Base-by-base conservation (phyloP, 2,888 invertebrate species). In the Allophyes oxyacanthae region DNA sequence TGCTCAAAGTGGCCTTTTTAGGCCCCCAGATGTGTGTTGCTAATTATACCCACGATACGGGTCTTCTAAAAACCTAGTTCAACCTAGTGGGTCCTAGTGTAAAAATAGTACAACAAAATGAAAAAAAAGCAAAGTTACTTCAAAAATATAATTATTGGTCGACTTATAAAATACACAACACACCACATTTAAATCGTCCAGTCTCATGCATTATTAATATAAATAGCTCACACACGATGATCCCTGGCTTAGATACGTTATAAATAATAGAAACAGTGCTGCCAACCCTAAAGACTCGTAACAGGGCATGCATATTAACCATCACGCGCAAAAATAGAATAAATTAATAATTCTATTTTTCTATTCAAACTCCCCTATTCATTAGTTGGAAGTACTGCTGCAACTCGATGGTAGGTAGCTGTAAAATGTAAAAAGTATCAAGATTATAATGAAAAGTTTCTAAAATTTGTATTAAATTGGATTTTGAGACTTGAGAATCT, bases 271-370 rank as follows among this genome's bases (percentile, higher is more conserved):
- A 72, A 68, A 64, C 34, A 66, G 52, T 61, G 56, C 52, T 51
- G 33, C 45, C 48, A 52, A 10, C 72, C 60, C 63, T 60, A 50
- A 72, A 63, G 67, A 71, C 63, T 64, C 67, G 68, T 64, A 73
- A 73, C 71, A 48, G 33, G 71, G 78, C 83, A 78, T 87, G 89
- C 89, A 90, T 90, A 90, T 88, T 90, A 89, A 89, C 86, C 81
- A 82, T 84, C 89, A 86, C 89, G 85, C 76, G 77, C 87, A 85
- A 86, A 87, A 88, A 90, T 90, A 89, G 85, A 88, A 90, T 90
- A 89, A 87, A 91, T 90, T 87, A 89, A 86, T 90, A 86, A 88
- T 88, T 74, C 83, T 86, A 86, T 88, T 87, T 89, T 85, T 88
- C 89, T 90, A 90, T 87, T 84, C 84, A 74, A 73, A 63, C 77